Percentiles rank a stretch among this genome's conserved stretches.
phyloP scores from a whole-genome alignment of 2,113 vertebrate genomes.

The Saccopteryx bilineata region DNA sequence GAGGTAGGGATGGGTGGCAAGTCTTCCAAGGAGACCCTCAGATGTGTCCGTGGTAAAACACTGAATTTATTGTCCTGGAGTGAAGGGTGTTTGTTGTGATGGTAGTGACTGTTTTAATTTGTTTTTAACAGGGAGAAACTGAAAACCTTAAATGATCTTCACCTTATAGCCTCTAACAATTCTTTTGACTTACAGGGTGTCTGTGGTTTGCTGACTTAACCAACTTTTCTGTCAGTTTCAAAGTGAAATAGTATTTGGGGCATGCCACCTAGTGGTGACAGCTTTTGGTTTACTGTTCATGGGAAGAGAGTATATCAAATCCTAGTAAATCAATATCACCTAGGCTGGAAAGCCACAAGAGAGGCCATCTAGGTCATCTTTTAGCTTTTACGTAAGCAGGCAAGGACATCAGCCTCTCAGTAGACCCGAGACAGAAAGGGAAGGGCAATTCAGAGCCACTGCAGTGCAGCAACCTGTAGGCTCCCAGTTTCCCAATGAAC shows the following conservation, averaged over 20 bases:
- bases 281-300: neutral
- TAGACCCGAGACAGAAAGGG: constrained; percentile 10
- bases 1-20: too few relatives aligned
- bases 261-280: constrained; percentile 88
- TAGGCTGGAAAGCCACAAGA: neutral
- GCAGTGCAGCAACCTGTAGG: neutral
- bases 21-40: neutral
- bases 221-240: neutral
- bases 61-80: neutral
- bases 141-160: neutral
- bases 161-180: neutral
- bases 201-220: neutral
- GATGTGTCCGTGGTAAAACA: neutral
- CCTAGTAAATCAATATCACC: constrained; percentile 48
- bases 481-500: neutral
- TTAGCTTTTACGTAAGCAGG: neutral
- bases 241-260: constrained; percentile 84
- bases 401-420: constrained; percentile 32
- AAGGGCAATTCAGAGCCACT: neutral
- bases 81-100: neutral
- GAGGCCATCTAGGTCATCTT: constrained; percentile 32
- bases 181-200: neutral
- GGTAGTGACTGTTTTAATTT: neutral
- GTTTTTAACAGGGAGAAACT: constrained; percentile 54
- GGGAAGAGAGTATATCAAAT: neutral